These are phyloP conservation scores for Coronaproctus castanopsis DNA, from an alignment of 2,888 invertebrate species.

Conservation along the genomic window DNA sequence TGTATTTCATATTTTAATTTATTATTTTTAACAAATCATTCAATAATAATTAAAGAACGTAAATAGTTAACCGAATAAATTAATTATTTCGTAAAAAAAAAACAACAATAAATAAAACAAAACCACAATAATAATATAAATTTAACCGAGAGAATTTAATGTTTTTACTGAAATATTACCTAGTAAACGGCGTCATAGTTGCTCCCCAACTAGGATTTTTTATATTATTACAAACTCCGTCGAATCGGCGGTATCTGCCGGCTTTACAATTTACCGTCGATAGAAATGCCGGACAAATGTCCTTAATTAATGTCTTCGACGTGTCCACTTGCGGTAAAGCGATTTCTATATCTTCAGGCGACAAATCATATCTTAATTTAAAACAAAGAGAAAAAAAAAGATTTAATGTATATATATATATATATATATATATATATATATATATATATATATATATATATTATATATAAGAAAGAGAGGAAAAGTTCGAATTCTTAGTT, in stretches of 20 bases:
- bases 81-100: too few species aligned
- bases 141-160: not conserved
- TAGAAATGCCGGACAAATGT: conserved; percentile 70
- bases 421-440: conserved; percentile 11
- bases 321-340: conserved; percentile 72
- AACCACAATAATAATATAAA: too few species aligned
- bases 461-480: too few species aligned
- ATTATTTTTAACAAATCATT: too few species aligned
- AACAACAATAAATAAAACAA: too few species aligned
- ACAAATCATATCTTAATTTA: conserved; percentile 63
- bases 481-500: too few species aligned
- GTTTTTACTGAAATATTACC: conserved; percentile 32
- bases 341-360: conserved; percentile 69
- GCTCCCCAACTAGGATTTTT: conserved; percentile 80
- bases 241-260: conserved; percentile 66
- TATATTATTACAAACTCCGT: conserved; percentile 74
- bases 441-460: not conserved
- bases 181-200: conserved; percentile 61
- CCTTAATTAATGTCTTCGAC: conserved; percentile 62
- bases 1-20: too few species aligned
- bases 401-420: too few species aligned
- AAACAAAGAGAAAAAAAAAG: too few species aligned
- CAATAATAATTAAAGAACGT: too few species aligned
- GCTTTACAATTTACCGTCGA: conserved; percentile 71
- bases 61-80: too few species aligned